Evolutionary conservation across 1,140 invertebrate species (phyloP).

Genomic region (Rhagoletis pomonella): DNA sequence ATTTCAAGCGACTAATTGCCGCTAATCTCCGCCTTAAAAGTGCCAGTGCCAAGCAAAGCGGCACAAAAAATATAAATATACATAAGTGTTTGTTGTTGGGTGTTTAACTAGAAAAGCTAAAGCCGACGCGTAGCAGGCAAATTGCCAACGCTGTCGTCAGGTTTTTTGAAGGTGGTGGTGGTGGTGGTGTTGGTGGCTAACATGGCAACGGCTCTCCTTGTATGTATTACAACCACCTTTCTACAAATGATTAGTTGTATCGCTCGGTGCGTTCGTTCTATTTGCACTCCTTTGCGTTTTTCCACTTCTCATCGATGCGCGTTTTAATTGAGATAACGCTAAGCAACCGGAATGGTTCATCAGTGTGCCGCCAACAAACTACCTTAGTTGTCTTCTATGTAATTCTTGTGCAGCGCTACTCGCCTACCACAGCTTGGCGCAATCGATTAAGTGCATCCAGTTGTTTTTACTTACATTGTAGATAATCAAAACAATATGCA

Average conservation of each 20-base stretch:
- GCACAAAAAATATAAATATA: not conserved
- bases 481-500: slow-evolving; percentile 50
- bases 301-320: not conserved
- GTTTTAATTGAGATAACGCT: slow-evolving; percentile 38
- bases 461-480: not conserved
- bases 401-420: not conserved
- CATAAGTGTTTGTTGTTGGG: not conserved
- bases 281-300: not conserved
- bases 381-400: not conserved
- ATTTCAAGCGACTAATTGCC: slow-evolving; percentile 45
- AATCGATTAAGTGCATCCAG: slow-evolving; percentile 12
- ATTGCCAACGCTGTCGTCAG: not conserved
- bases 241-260: not conserved
- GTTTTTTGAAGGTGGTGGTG: not conserved
- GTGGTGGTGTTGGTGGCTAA: not conserved
- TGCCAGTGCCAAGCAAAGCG: not conserved
- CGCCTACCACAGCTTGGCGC: not conserved
- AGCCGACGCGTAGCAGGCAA: slow-evolving; percentile 25
- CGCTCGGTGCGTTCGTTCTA: not conserved
- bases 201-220: not conserved
- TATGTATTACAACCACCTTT: not conserved
- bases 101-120: not conserved
- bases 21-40: slow-evolving; percentile 36
- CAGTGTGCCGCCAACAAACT: not conserved
- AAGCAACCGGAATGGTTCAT: not conserved